phyloP scores from a whole-genome alignment of 2,888 invertebrate genomes.

The Rotaria magnacalcarata region DNA sequence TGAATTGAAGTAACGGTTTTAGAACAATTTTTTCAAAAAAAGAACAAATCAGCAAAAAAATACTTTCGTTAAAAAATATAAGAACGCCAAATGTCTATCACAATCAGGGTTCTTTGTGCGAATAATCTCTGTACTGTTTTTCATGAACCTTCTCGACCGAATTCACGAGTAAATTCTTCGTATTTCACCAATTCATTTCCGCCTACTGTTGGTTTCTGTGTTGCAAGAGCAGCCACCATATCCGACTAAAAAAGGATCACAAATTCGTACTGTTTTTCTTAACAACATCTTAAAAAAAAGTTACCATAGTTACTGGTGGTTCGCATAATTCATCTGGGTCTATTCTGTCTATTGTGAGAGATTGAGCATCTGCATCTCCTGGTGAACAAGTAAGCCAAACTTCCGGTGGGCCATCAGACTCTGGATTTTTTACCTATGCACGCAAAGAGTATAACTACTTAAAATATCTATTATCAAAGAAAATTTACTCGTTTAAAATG shows the following conservation, averaged over 20 bases:
- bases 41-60: no score
- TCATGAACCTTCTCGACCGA: not conserved
- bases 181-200: not conserved
- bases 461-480: slow-evolving; percentile 52
- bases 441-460: not conserved
- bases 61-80: no score
- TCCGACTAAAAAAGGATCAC: not conserved
- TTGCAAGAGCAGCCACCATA: not conserved
- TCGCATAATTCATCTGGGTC: slow-evolving; percentile 88
- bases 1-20: no score
- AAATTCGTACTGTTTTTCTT: not conserved
- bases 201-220: slow-evolving; percentile 15
- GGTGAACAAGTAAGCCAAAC: slow-evolving; percentile 91
- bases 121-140: no score
- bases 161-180: not conserved
- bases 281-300: not conserved
- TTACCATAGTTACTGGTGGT: slow-evolving; percentile 87
- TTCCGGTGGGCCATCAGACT: slow-evolving; percentile 68
- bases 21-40: no score
- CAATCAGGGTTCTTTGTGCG: no score
- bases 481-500: slow-evolving; percentile 73
- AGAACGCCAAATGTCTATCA: no score
- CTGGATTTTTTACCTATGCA: slow-evolving; percentile 65
- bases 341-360: slow-evolving; percentile 96
- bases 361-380: slow-evolving; percentile 82